Conservation (phyloP, 2,113 vertebrate genomes). For the Podiceps cristatus region DNA sequence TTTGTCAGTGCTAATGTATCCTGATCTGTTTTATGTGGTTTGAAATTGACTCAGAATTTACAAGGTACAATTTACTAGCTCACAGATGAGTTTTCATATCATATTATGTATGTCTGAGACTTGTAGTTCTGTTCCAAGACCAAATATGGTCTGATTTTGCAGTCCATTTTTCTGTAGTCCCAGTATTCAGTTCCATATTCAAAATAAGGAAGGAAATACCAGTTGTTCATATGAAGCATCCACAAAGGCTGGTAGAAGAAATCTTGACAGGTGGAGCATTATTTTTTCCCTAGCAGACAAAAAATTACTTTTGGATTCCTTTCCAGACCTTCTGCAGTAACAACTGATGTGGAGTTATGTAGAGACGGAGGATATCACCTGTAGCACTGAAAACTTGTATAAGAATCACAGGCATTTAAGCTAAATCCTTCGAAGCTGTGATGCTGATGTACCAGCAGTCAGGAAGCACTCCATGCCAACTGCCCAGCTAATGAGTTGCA, state of each 20-base stretch:
- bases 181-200: not conserved
- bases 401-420: not conserved
- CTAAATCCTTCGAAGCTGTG: not conserved
- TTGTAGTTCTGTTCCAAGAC: not conserved
- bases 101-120: not conserved
- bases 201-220: not conserved
- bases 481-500: not conserved
- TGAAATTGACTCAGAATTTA: not conserved
- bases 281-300: not conserved
- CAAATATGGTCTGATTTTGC: not conserved
- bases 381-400: not conserved
- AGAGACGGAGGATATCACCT: not conserved
- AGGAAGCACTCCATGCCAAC: not conserved
- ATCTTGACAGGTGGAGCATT: not conserved
- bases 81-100: not conserved
- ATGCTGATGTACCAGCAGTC: not conserved
- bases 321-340: not conserved
- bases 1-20: not conserved
- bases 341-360: not conserved
- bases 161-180: not conserved
- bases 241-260: not conserved
- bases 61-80: too few species aligned
- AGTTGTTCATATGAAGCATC: not conserved
- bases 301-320: constrained; percentile 12
- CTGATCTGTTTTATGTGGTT: not conserved